Percentiles rank a stretch among this genome's conserved stretches.
These are phyloP conservation scores for Frankliniella intonsa DNA, from an alignment of 2,888 invertebrate genomes.

Conservation along the genomic window DNA sequence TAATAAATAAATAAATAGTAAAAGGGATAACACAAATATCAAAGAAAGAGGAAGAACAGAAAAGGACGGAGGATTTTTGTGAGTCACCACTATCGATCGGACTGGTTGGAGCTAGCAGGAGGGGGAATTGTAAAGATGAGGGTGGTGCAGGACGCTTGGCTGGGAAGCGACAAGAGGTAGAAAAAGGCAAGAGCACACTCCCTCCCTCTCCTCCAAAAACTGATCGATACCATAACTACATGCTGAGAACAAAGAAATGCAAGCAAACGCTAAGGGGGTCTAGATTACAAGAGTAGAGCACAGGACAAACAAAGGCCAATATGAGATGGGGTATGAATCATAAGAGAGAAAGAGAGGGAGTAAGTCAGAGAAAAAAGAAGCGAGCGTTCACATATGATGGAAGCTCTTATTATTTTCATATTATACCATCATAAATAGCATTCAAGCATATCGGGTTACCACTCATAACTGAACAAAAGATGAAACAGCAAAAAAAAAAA, in stretches of 20 bases:
- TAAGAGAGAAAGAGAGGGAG: not conserved
- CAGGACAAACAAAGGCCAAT: not conserved
- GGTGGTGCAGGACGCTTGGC: not conserved
- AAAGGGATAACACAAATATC: not conserved
- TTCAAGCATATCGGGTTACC: conserved; percentile 13
- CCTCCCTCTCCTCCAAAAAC: not conserved
- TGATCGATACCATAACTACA: conserved; percentile 16
- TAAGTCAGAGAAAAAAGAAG: not conserved
- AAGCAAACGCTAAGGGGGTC: not conserved
- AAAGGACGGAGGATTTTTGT: not conserved
- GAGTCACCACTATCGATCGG: conserved; percentile 22
- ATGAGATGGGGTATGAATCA: not conserved
- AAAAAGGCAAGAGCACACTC: not conserved
- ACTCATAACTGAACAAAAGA: not conserved
- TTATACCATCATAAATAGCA: not conserved
- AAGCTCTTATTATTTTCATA: conserved; percentile 15
- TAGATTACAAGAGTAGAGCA: not conserved
- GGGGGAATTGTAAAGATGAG: conserved; percentile 7
- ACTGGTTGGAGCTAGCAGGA: not conserved
- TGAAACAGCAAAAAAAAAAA: not conserved
- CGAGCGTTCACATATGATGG: not conserved
- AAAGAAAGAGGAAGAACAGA: not conserved
- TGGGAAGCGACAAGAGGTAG: not conserved
- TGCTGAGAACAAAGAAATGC: conserved; percentile 14
- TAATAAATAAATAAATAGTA: not conserved